These are phyloP conservation scores for Hypotaenidia okinawae DNA, from an alignment of 2,797 vertebrate genomes.

Conservation along the genomic window DNA sequence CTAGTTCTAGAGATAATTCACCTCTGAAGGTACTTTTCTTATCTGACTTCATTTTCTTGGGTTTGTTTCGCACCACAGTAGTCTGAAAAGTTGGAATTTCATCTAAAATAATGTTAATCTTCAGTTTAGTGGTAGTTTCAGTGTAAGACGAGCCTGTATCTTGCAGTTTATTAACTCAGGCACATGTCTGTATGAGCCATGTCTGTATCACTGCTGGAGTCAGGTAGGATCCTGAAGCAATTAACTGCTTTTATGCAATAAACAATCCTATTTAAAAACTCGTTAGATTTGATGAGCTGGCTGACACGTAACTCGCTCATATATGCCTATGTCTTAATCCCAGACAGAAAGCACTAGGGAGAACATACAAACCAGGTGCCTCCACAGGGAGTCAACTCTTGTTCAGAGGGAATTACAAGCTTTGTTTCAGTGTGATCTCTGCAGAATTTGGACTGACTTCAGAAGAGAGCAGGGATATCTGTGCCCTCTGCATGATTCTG, in stretches of 20 bases:
- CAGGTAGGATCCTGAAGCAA: background rate
- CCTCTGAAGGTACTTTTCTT: slow-evolving; percentile 2
- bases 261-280: background rate
- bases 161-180: background rate
- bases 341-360: background rate
- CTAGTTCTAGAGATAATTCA: background rate
- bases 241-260: background rate
- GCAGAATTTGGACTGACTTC: background rate
- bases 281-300: background rate
- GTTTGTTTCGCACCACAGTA: background rate
- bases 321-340: background rate
- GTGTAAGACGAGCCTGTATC: background rate
- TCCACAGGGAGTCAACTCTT: background rate
- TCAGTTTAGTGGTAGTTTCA: background rate
- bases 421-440: background rate
- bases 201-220: background rate
- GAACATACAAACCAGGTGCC: background rate
- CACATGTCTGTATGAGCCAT: background rate
- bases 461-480: background rate
- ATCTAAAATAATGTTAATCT: background rate
- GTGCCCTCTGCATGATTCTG: background rate
- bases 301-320: background rate
- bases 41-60: background rate
- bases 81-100: background rate
- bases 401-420: background rate